Evolutionary conservation across 2,797 vertebrate genomes (phyloP), one percentile per base, ranked within the genome.

Genomic region (Pterois miles): DNA sequence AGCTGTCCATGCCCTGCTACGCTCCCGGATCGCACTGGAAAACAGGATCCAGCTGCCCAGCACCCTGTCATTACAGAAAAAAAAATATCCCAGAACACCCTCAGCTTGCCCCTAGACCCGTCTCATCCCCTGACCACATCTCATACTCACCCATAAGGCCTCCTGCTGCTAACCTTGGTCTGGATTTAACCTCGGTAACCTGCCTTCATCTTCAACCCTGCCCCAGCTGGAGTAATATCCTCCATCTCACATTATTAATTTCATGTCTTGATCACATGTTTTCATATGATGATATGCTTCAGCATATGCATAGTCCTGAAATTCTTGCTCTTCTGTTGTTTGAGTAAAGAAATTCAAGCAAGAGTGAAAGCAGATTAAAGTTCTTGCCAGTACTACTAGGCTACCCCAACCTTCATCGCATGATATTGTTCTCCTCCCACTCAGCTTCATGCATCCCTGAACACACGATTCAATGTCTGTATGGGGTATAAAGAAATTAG

Each of bases 31-130:
- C 82, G 79, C 80, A 76, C 86, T 90, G 87, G 89, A 93, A 94
- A 95, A 95, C 94, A 93, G 87, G 92, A 94, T 92, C 93, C 94
- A 95, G 93, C 94, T 95, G 94, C 91, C 92, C 76, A 11, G 71
- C 72, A 75, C 89, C 85, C 91, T 89, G 89, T 94, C 92, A 93
- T 95, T 93, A 94, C 5, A 81, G 53, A 22, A n/a, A 71, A 82
- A 46, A 68, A 73, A 63, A 63, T 40, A 25, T 74, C 68, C 68
- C 59, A 54, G 70, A 78, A 86, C 74, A 84, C 78, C 86, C 89
- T 84, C 82, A 50, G 70, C 67, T 84, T 86, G 65, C 86, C 85
- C 86, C 76, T 73, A 34, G 74, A 90, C 86, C 76, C 56, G 11
- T 86, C 84, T 88, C 86, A 88, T 89, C 91, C 82, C 46, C 78